Conservation (phyloP, 2,797 vertebrate species). For the Lemur catta region DNA sequence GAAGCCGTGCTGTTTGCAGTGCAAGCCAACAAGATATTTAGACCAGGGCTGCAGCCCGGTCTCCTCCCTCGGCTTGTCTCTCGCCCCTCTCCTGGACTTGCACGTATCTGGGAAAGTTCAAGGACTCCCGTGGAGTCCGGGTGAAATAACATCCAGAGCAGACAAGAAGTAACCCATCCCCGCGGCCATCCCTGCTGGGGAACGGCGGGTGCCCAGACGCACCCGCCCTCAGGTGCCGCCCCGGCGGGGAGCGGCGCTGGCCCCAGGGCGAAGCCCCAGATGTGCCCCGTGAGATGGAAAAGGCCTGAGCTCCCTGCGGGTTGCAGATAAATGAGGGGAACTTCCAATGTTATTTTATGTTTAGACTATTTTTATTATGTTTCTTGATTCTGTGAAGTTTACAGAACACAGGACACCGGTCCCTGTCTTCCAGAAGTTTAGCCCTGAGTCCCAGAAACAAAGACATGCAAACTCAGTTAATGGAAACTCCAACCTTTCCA, state of each 20-base stretch:
- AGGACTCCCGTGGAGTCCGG: not conserved
- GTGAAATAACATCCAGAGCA: not conserved
- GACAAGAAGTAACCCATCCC: not conserved
- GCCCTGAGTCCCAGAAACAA: not conserved
- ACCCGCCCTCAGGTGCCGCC: too few species aligned
- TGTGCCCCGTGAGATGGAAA: not conserved
- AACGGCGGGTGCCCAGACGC: too few species aligned
- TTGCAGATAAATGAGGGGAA: not conserved
- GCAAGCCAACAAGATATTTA: not conserved
- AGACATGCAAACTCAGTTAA: not conserved
- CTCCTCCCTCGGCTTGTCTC: not conserved
- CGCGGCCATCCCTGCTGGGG: not conserved
- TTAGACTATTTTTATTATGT: not conserved
- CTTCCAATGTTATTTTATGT: not conserved
- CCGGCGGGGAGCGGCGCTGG: not conserved
- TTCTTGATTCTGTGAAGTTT: not conserved
- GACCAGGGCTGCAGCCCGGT: not conserved
- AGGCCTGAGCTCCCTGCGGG: not conserved
- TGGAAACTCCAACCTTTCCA: not conserved
- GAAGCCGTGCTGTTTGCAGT: not conserved
- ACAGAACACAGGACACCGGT: not conserved
- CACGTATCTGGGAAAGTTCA: not conserved
- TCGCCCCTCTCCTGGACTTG: not conserved
- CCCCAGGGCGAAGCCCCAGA: not conserved
- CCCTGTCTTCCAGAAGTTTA: not conserved